Base-by-base conservation (phyloP, 2,888 invertebrate genomes). In the Conchocele bisecta region DNA sequence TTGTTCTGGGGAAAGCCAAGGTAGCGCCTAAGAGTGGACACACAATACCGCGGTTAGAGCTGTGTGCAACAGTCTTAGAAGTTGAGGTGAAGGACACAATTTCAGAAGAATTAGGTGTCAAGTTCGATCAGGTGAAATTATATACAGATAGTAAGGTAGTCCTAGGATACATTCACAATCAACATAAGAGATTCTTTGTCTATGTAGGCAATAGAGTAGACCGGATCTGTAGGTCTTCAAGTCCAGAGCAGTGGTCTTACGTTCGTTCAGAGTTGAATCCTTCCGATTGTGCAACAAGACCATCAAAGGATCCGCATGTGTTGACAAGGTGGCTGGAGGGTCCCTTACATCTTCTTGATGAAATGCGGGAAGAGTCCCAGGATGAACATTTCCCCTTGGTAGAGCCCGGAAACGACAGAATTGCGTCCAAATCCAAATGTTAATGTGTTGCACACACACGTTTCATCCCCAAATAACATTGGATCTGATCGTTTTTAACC, bases 1-100 rank as follows among this genome's bases (percentile, higher is more conserved):
- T 75, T 35, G 20, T 80, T 1, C 26, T 76, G 9, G 79, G 79
- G 2, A 81, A 82, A 41, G 54, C 73, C 5, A 81, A 60, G 28
- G 51, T 75, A 3, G 60, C 75, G 28, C 79, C 77, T 11, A 13
- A 35, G 1, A 51, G 33, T 22, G 35, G 75, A n/a, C 58, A 61
- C 26, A 76, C 76, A 0, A 71, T 79, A 11, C 69, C 79, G 1
- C 44, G 75, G 22, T 51, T 80, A 9, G 74, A 79, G 42, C 59
- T 74, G 1, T 72, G 68, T 46, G 76, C 69, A 9, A 70, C 75
- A 7, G 75, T 75, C 4, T 28, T 73, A 20, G 73, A 69, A 13
- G 46, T 61, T 2, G 72, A 80, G 39, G 28, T 78, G 3, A 54
- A 35, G 3, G 58, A 66, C 4, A 41, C 46, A 17, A 33, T 72